Conservation (phyloP, 92 coral and sea anemone species). For the Epizoanthus scotinus region DNA sequence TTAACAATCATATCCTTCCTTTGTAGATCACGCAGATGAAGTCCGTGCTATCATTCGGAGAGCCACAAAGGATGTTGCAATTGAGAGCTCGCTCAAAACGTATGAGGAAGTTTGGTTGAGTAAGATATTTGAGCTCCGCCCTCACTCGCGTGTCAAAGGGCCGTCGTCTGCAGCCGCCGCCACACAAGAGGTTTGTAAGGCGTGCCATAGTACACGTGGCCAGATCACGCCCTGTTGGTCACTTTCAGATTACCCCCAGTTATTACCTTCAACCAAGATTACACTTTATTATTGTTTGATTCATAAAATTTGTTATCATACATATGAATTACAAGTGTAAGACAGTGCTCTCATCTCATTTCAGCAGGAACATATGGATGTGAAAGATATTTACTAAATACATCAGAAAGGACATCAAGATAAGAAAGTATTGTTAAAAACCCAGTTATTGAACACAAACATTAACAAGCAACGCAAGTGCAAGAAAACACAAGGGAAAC, state of each 20-base stretch:
- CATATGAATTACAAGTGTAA: too few relatives aligned
- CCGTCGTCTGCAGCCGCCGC: slow-evolving; percentile 83
- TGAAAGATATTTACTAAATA: too few relatives aligned
- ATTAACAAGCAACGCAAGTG: too few relatives aligned
- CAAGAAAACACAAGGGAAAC: too few relatives aligned
- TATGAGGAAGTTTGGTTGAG: slow-evolving; percentile 99
- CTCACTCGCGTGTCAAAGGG: slow-evolving; percentile 80
- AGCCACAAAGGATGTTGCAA: slow-evolving; percentile 98
- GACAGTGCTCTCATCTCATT: too few relatives aligned
- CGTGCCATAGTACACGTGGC: background rate
- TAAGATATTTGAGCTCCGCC: slow-evolving; percentile 90
- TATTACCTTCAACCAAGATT: background rate
- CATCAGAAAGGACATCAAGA: too few relatives aligned
- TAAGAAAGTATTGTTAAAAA: too few relatives aligned
- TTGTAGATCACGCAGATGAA: slow-evolving; percentile 92
- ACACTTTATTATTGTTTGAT: background rate
- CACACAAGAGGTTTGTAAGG: slow-evolving; percentile 70
- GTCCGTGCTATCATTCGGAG: slow-evolving; percentile 96
- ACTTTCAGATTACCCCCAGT: background rate
- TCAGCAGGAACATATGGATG: too few relatives aligned
- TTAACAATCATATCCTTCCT: background rate
- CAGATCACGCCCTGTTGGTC: background rate
- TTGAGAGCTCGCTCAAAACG: slow-evolving; percentile 94
- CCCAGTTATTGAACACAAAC: too few relatives aligned
- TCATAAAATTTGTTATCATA: too few relatives aligned